A percentile compares a stretch with the other conserved stretches of the same genome.
phyloP scores from a whole-genome alignment of 2,888 invertebrate species.

The Pecten maximus region DNA sequence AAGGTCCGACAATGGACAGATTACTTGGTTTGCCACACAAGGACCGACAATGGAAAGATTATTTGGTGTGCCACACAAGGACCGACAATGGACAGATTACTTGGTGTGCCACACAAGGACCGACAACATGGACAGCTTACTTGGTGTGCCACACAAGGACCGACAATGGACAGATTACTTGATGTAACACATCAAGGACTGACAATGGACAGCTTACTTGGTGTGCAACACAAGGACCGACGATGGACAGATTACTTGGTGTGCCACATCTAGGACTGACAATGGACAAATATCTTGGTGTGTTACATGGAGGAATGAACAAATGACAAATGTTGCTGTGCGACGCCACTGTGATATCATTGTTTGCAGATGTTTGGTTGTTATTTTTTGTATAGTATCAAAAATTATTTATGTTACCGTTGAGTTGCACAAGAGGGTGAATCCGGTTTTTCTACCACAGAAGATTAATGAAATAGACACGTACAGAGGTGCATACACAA shows the following conservation, averaged over 20 bases:
- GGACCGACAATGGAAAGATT: not conserved
- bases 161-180: not conserved
- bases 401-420: not conserved
- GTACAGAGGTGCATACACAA: not conserved
- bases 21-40: not conserved
- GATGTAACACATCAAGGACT: not conserved
- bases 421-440: not conserved
- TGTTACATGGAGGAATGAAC: not conserved
- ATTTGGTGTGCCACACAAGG: not conserved
- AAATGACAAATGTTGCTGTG: not conserved
- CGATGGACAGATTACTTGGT: not conserved
- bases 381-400: constrained; percentile 13
- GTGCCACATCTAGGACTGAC: too few species aligned
- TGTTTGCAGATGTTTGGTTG: not conserved
- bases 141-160: not conserved
- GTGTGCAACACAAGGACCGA: not conserved
- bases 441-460: not conserved
- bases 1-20: not conserved
- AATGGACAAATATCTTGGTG: too few species aligned
- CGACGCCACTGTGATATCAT: not conserved
- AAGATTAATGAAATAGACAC: not conserved
- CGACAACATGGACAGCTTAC: not conserved
- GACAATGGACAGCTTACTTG: not conserved
- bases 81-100: not conserved
- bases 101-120: not conserved